A percentile compares a stretch with the other conserved stretches of the same genome.
phyloP scores from a whole-genome alignment of 2,113 vertebrate species.

The Notothenia rossii region DNA sequence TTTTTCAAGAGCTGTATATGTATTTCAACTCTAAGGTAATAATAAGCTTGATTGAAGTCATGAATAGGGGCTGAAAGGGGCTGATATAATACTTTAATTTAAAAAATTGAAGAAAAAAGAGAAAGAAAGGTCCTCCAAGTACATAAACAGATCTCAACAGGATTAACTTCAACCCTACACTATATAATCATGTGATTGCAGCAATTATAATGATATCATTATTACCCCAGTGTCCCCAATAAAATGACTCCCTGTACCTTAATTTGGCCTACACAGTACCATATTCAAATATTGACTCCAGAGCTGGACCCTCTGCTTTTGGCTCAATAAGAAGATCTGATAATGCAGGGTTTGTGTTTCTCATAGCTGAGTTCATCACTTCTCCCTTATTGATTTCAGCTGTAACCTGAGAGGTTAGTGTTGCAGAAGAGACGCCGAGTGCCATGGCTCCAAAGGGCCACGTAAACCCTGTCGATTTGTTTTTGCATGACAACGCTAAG shows the following conservation, averaged over 20 bases:
- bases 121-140: too few relatives aligned
- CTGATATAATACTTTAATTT: too few relatives aligned
- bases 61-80: too few relatives aligned
- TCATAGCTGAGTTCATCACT: constrained; percentile 75
- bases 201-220: not conserved
- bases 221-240: not conserved
- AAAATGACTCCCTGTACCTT: not conserved
- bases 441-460: constrained; percentile 26
- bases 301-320: constrained; percentile 46
- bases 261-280: not conserved
- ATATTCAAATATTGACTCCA: constrained; percentile 27
- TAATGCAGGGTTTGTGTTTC: constrained; percentile 77
- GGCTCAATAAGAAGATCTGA: constrained; percentile 61
- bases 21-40: too few relatives aligned
- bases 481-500: constrained; percentile 18
- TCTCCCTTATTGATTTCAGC: constrained; percentile 69
- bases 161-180: too few relatives aligned
- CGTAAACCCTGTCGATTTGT: constrained; percentile 8
- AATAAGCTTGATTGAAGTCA: too few relatives aligned
- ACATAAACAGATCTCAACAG: too few relatives aligned
- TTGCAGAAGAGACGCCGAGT: constrained; percentile 43
- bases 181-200: too few relatives aligned
- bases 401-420: constrained; percentile 72
- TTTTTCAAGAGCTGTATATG: too few relatives aligned
- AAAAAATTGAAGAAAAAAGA: too few relatives aligned